phyloP scores from a whole-genome alignment of 2,113 vertebrate genomes.

The Stegostoma tigrinum region DNA sequence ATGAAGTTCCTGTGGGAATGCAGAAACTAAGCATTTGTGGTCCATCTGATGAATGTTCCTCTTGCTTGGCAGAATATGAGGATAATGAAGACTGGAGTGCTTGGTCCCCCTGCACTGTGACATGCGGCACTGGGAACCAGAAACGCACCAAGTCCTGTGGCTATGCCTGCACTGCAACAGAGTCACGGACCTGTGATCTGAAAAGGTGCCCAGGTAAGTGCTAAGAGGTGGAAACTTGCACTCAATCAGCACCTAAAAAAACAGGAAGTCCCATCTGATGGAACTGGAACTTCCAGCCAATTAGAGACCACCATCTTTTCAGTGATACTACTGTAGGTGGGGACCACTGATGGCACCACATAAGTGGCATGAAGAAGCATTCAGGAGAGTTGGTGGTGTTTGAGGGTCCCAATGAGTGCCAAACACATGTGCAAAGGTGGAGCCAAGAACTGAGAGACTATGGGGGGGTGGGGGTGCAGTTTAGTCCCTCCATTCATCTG shows the following conservation, averaged over 20 bases:
- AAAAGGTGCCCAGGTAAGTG: constrained; percentile 68
- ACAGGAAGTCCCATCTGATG: neutral
- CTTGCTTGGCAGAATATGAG: constrained; percentile 59
- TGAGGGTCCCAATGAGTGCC: neutral
- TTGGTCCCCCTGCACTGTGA: constrained; percentile 80
- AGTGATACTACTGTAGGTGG: neutral
- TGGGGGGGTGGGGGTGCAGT: neutral
- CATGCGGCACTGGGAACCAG: constrained; percentile 70
- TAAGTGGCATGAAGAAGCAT: neutral
- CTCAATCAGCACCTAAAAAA: neutral
- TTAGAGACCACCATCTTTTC: neutral
- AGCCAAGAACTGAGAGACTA: neutral
- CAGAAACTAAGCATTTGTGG: neutral
- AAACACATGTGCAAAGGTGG: neutral
- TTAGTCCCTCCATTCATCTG: too few relatives aligned
- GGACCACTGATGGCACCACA: neutral
- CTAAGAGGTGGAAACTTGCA: neutral
- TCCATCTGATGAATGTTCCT: constrained; percentile 36
- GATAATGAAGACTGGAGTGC: constrained; percentile 75
- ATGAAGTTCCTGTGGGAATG: neutral
- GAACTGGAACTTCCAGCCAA: neutral
- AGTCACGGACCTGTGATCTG: constrained; percentile 69
- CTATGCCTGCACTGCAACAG: constrained; percentile 70
- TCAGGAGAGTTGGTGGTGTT: neutral
- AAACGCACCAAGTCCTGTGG: constrained; percentile 76